phyloP scores from a whole-genome alignment of 2,888 invertebrate species.

The Nymphalis polychloros region DNA sequence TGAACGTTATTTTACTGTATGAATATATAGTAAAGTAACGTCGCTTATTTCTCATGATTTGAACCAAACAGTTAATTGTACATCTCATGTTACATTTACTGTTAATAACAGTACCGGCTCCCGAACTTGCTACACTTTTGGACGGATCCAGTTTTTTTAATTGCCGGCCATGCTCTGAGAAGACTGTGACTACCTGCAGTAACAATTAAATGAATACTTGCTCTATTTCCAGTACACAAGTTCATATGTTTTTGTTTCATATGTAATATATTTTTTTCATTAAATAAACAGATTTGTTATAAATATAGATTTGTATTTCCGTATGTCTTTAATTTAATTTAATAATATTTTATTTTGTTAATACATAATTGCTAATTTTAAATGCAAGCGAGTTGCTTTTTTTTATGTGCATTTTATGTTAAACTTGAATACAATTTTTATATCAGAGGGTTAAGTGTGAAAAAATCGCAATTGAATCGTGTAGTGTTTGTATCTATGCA shows the following conservation, averaged over 20 bases:
- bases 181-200: constrained; percentile 42
- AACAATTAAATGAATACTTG: constrained; percentile 34
- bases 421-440: no score
- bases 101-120: constrained; percentile 69
- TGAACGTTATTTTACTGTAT: no score
- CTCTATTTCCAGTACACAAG: constrained; percentile 25
- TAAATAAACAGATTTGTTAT: background rate
- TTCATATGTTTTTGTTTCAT: constrained; percentile 1
- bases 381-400: no score
- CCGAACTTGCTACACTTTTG: constrained; percentile 63
- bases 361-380: no score
- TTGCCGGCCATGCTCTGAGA: constrained; percentile 47
- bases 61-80: constrained; percentile 55
- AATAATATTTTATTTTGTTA: no score
- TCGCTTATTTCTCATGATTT: constrained; percentile 43
- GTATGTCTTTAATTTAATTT: no score
- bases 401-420: no score
- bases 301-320: no score
- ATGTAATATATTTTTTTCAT: background rate
- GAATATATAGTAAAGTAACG: no score
- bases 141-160: constrained; percentile 64
- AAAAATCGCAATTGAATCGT: no score
- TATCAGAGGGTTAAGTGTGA: no score
- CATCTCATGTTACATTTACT: constrained; percentile 68
- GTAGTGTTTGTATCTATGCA: no score